Conservation (phyloP, 2,888 invertebrate species). For the Nomada lathburiana region DNA sequence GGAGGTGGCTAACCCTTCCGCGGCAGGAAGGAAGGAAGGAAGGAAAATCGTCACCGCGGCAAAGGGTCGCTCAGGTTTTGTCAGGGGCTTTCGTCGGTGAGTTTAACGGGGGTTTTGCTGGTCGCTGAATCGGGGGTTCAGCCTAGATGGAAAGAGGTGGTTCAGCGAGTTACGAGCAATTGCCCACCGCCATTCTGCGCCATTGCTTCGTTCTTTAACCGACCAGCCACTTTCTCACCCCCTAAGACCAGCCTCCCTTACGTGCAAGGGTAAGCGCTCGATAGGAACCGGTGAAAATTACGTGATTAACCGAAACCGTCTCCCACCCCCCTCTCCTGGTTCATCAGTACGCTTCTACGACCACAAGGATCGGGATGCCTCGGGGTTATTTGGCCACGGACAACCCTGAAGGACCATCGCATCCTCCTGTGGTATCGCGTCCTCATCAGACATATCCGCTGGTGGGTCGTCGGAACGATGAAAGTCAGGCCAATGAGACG, state of each 20-base stretch:
- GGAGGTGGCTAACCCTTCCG: conserved; percentile 60
- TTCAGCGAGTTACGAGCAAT: conserved; percentile 81
- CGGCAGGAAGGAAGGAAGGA: conserved; percentile 63
- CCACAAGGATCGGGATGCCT: conserved; percentile 67
- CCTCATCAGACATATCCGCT: conserved; percentile 9
- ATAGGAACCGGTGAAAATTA: conserved; percentile 75
- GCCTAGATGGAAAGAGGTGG: conserved; percentile 67
- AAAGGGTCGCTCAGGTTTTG: conserved; percentile 71
- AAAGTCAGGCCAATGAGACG: conserved; percentile 34
- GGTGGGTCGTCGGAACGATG: conserved; percentile 22
- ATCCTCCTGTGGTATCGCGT: conserved; percentile 25
- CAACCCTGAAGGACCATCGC: conserved; percentile 53
- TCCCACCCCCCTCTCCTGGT: conserved; percentile 54
- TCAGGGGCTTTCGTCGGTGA: conserved; percentile 64
- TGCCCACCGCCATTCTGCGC: conserved; percentile 80
- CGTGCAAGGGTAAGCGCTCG: conserved; percentile 58
- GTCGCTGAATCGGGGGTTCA: conserved; percentile 60
- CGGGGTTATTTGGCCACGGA: conserved; percentile 68
- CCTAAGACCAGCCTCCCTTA: conserved; percentile 58
- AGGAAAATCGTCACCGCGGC: conserved; percentile 67
- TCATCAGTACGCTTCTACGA: conserved; percentile 73
- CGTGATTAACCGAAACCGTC: conserved; percentile 76
- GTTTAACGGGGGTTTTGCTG: conserved; percentile 74
- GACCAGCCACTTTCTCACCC: conserved; percentile 68
- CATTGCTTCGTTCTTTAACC: conserved; percentile 77